Evolutionary conservation across 2,888 invertebrate genomes (phyloP), one percentile per base, ranked within the genome.

Genomic region (Acanthosepion esculentum): DNA sequence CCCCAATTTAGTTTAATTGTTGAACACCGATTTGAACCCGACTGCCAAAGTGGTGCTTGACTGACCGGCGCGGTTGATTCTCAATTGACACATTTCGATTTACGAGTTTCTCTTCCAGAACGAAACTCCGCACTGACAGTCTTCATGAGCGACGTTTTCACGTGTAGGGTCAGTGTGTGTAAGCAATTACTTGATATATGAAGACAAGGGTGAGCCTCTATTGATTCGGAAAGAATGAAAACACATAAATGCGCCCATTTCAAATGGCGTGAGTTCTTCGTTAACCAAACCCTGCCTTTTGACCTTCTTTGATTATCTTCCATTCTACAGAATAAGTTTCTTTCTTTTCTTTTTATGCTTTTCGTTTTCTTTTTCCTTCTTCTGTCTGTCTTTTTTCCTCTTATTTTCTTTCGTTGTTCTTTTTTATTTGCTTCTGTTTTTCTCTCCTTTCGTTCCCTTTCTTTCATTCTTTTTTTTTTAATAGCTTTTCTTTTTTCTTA

Each of bases 1-100:
- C n/a, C n/a, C n/a, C n/a, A 78, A 78, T 78, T 78, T 78, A n/a
- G n/a, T 78, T 18, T 78, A 78, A 78, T 78, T 78, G 78, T 78
- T 78, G n/a, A 78, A 78, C n/a, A 15, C 29, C 78, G 7, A 78
- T n/a, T 78, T 78, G 78, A 78, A 78, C 78, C 78, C 15, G 10
- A n/a, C 8, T 10, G 8, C n/a, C 78, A 8, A 78, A 78, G n/a
- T n/a, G 78, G 29, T 12, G 78, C 78, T 78, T n/a, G 29, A n/a
- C n/a, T 78, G n/a, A n/a, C n/a, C 78, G n/a, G n/a, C 29, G 78
- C n/a, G 15, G 4, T 78, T 78, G 78, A 78, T 78, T 78, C 78
- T 78, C 78, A 10, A n/a, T 7, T 78, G 78, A 78, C 78, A 78
- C n/a, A 12, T 78, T 78, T 29, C 78, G 78, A 78, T n/a, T 78